Evolutionary conservation across 2,888 invertebrate genomes (phyloP).

Genomic region (Octodonta nipae): DNA sequence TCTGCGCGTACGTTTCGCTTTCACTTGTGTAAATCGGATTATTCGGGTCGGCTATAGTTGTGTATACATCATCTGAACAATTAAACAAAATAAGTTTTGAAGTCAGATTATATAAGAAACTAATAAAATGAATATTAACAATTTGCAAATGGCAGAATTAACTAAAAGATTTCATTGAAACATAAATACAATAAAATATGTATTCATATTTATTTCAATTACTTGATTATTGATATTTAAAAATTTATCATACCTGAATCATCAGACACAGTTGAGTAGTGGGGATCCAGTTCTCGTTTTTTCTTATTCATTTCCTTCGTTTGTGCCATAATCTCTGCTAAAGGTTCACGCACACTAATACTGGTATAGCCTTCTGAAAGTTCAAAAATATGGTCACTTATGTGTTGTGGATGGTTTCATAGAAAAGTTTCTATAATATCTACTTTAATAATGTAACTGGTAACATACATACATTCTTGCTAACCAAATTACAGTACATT

Average conservation of each 20-base stretch:
- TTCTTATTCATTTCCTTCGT: constrained; percentile 39
- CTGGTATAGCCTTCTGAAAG: constrained; percentile 77
- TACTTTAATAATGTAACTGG: too few relatives aligned
- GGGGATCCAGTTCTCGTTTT: constrained; percentile 44
- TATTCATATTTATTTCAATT: too few relatives aligned
- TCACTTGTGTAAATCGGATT: constrained; percentile 57
- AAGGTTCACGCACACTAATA: constrained; percentile 78
- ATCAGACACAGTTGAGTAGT: constrained; percentile 84
- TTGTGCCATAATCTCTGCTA: constrained; percentile 63
- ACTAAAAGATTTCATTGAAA: too few relatives aligned
- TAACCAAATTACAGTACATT: too few relatives aligned
- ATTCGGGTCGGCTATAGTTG: constrained; percentile 71
- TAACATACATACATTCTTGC: too few relatives aligned
- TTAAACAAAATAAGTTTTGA: too few relatives aligned
- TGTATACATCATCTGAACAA: constrained; percentile 73
- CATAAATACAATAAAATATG: too few relatives aligned
- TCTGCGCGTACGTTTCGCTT: constrained; percentile 79
- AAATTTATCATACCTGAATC: constrained; percentile 33
- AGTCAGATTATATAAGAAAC: too few relatives aligned
- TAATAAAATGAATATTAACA: too few relatives aligned
- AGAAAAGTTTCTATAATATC: too few relatives aligned
- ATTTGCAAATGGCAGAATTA: background rate
- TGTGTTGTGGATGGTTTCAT: too few relatives aligned
- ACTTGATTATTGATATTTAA: background rate
- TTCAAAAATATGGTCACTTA: constrained; percentile 4